Evolutionary conservation across 2,888 invertebrate species (phyloP).

Genomic region (Leptinotarsa tumamoca): DNA sequence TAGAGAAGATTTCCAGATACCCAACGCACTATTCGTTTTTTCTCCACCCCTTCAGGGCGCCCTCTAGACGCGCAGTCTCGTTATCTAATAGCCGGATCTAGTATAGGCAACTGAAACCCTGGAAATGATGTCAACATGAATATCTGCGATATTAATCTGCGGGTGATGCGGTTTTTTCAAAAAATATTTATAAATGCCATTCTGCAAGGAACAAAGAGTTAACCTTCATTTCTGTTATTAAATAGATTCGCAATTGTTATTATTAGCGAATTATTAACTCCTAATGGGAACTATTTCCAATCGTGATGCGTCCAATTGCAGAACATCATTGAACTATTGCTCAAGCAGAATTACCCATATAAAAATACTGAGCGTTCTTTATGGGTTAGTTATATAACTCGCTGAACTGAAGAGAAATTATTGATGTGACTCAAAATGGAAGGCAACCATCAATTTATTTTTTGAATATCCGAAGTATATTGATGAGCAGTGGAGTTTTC

Average conservation of each 20-base stretch:
- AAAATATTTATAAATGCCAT: conserved; percentile 3
- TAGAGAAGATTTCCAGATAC: too few species aligned
- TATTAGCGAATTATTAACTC: conserved; percentile 18
- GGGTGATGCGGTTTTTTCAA: neutral
- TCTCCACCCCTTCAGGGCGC: too few species aligned
- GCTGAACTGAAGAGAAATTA: neutral
- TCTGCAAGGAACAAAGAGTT: neutral
- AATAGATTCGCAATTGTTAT: conserved; percentile 14
- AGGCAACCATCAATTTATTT: too few species aligned
- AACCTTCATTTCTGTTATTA: conserved; percentile 6
- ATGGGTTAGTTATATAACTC: neutral
- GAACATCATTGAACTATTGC: conserved; percentile 9
- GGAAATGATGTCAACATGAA: neutral
- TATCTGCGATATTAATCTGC: neutral
- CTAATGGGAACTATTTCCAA: conserved; percentile 4
- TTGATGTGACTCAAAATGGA: too few species aligned
- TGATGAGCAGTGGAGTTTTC: too few species aligned
- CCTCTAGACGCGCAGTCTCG: too few species aligned
- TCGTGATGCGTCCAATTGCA: conserved; percentile 8
- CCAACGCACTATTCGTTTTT: too few species aligned
- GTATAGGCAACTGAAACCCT: too few species aligned
- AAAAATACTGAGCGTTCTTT: neutral
- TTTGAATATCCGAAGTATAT: too few species aligned
- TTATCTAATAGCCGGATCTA: too few species aligned
- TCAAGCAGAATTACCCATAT: conserved; percentile 1